A percentile compares a stretch with the other conserved stretches of the same genome.
Conservation (phyloP, 1,140 invertebrate species). For the Halesus radiatus region DNA sequence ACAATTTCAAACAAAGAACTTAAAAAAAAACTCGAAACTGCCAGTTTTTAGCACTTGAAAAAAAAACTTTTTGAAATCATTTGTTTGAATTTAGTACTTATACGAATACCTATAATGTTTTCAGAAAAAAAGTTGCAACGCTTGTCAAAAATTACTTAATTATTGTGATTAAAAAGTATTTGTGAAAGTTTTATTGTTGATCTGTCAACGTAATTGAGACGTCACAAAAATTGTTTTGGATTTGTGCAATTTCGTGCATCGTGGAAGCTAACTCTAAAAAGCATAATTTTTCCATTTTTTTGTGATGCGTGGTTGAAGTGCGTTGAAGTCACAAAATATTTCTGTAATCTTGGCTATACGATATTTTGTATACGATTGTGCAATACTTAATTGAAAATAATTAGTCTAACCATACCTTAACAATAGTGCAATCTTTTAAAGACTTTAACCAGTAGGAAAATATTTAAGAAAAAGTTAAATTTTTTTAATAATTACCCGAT, state of each 20-base stretch:
- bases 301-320: slow-evolving; percentile 19
- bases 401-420: slow-evolving; percentile 1
- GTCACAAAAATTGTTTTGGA: too few species aligned
- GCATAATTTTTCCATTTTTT: not conserved
- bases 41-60: too few species aligned
- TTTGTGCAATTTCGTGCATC: not conserved
- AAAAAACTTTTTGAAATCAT: not conserved
- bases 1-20: not conserved
- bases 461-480: slow-evolving; percentile 2
- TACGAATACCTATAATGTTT: slow-evolving; percentile 15
- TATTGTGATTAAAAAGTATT: slow-evolving; percentile 9
- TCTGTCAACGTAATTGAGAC: too few species aligned
- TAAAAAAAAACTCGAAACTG: too few species aligned
- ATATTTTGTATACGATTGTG: slow-evolving; percentile 55
- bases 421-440: slow-evolving; percentile 30
- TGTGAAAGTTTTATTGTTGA: too few species aligned
- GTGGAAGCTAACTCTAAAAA: slow-evolving; percentile 1
- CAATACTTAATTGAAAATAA: slow-evolving; percentile 43
- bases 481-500: not conserved
- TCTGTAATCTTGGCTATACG: slow-evolving; percentile 5
- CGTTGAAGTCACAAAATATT: not conserved
- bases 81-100: slow-evolving; percentile 15
- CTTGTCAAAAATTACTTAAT: not conserved
- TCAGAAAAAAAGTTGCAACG: not conserved
- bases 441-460: not conserved